Percentiles rank a stretch among this genome's conserved stretches.
Conservation (phyloP, 2,113 vertebrate genomes). For the Trogon surrucura region DNA sequence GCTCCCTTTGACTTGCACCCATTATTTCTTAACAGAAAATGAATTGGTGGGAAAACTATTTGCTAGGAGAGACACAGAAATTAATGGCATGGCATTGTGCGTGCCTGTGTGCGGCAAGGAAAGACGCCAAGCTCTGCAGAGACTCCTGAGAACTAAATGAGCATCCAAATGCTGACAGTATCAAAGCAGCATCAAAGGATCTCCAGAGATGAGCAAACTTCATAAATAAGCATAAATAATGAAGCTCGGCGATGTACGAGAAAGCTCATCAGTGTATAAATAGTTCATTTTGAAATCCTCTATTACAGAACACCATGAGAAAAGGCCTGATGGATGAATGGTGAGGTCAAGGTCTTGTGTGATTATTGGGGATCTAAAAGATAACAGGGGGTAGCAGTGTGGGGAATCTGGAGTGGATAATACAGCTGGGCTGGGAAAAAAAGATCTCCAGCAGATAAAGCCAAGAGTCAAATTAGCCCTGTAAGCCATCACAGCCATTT, state of each 20-base stretch:
- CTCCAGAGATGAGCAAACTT: neutral
- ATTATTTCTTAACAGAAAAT: neutral
- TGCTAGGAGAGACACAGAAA: neutral
- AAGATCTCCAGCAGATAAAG: neutral
- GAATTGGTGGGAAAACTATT: neutral
- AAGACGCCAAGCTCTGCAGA: neutral
- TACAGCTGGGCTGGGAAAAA: neutral
- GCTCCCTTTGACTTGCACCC: neutral
- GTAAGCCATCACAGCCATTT: neutral
- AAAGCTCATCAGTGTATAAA: neutral
- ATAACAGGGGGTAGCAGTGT: no score
- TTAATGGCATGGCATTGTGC: neutral
- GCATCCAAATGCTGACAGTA: neutral
- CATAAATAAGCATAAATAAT: conserved; percentile 26
- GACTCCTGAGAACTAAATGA: neutral
- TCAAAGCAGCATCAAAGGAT: neutral
- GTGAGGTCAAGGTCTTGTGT: neutral
- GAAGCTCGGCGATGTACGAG: neutral
- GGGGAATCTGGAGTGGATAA: neutral
- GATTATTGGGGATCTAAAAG: neutral
- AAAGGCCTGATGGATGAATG: neutral
- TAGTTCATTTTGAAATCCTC: neutral
- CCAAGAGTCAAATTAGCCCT: neutral
- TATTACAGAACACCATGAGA: neutral
- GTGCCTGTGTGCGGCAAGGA: neutral